phyloP scores from a whole-genome alignment of 2,113 vertebrate genomes.

The Paradoxurus hermaphroditus region DNA sequence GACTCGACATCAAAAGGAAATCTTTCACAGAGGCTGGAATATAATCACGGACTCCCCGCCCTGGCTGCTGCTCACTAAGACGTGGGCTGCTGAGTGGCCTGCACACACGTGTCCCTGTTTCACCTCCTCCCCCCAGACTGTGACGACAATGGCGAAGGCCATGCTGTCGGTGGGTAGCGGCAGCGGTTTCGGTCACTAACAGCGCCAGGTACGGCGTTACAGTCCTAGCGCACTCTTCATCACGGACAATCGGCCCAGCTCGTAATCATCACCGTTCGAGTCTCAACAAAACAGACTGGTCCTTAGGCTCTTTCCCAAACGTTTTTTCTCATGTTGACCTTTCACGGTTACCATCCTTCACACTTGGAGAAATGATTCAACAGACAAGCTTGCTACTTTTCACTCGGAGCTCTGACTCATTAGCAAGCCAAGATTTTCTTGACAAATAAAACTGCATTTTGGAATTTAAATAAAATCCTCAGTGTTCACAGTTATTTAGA shows the following conservation, averaged over 20 bases:
- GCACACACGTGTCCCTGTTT: not conserved
- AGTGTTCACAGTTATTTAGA: not conserved
- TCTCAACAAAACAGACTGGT: not conserved
- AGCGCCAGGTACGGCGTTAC: not conserved
- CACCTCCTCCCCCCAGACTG: not conserved
- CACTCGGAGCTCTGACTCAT: not conserved
- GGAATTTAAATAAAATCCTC: conserved; percentile 19
- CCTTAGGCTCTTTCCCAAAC: not conserved
- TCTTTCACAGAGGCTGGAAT: not conserved
- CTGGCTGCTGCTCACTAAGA: not conserved
- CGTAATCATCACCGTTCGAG: not conserved
- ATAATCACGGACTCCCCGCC: not conserved
- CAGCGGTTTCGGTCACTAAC: not conserved
- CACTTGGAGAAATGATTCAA: not conserved
- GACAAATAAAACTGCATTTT: conserved; percentile 14
- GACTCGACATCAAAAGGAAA: not conserved
- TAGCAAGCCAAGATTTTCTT: conserved; percentile 37
- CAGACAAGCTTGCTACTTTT: not conserved
- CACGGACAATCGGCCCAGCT: not conserved
- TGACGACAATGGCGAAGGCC: not conserved
- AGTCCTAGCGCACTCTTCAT: not conserved
- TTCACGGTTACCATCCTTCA: not conserved
- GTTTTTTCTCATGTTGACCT: not conserved
- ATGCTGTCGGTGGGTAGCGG: fast-evolving
- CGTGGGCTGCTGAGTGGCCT: not conserved